phyloP scores from a whole-genome alignment of 2,113 vertebrate genomes.

The Orientallactaga bullata region DNA sequence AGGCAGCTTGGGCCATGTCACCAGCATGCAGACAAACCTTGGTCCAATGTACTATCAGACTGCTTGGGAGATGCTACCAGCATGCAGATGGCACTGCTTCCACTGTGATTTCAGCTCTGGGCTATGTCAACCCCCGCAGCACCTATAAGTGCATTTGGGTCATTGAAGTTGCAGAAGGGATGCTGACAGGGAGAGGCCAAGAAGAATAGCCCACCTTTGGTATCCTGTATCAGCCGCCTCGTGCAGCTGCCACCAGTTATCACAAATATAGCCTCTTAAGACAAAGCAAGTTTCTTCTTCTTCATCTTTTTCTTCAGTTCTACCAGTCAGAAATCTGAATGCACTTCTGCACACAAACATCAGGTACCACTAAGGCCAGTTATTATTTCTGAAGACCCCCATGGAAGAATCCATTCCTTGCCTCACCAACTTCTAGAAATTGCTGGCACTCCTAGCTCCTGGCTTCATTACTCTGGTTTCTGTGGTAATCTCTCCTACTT shows the following conservation, averaged over 20 bases:
- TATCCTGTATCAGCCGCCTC: neutral
- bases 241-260: neutral
- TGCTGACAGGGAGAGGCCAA: neutral
- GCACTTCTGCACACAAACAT: neutral
- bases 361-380: neutral
- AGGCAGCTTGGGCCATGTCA: too few species aligned
- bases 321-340: neutral
- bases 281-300: neutral
- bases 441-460: neutral
- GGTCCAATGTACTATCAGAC: too few species aligned
- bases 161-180: neutral
- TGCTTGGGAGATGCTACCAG: neutral
- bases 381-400: neutral
- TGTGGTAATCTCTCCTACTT: neutral
- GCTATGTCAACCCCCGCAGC: neutral
- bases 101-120: neutral
- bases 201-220: neutral
- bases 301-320: neutral
- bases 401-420: neutral
- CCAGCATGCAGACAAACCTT: neutral
- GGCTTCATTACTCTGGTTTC: neutral
- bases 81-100: neutral
- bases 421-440: neutral
- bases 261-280: neutral
- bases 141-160: neutral